phyloP scores from a whole-genome alignment of 2,888 invertebrate species.

The Thymelicus acteon region DNA sequence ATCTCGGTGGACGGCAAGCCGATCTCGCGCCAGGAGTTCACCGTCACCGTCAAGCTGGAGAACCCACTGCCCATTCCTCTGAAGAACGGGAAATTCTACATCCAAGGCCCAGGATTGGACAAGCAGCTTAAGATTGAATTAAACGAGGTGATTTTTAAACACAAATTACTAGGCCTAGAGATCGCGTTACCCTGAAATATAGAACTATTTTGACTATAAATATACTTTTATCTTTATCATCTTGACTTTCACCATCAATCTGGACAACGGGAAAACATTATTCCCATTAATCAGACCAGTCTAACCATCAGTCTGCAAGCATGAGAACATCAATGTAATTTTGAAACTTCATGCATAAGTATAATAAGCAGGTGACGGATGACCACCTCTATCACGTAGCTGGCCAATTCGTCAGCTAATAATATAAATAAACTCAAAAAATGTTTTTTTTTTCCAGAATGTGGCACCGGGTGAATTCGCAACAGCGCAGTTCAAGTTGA shows the following conservation, averaged over 20 bases:
- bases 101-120: constrained; percentile 93
- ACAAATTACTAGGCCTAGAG: not conserved
- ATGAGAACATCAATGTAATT: too few relatives aligned
- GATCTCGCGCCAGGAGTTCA: constrained; percentile 78
- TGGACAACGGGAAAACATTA: too few relatives aligned
- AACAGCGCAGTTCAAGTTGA: constrained; percentile 89
- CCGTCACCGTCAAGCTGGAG: constrained; percentile 87
- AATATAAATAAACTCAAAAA: not conserved
- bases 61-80: constrained; percentile 93
- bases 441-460: constrained; percentile 59
- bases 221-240: too few relatives aligned
- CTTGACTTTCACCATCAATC: too few relatives aligned
- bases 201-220: too few relatives aligned
- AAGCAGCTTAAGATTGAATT: constrained; percentile 89
- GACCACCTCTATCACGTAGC: too few relatives aligned
- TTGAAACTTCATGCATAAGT: too few relatives aligned
- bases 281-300: too few relatives aligned
- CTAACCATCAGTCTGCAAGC: too few relatives aligned
- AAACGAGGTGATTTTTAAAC: constrained; percentile 76
- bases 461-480: constrained; percentile 88
- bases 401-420: too few relatives aligned
- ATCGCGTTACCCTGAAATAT: too few relatives aligned
- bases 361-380: too few relatives aligned
- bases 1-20: constrained; percentile 86
- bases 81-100: constrained; percentile 90